phyloP scores from a whole-genome alignment of 2,888 invertebrate species.

The Sesamia inferens region DNA sequence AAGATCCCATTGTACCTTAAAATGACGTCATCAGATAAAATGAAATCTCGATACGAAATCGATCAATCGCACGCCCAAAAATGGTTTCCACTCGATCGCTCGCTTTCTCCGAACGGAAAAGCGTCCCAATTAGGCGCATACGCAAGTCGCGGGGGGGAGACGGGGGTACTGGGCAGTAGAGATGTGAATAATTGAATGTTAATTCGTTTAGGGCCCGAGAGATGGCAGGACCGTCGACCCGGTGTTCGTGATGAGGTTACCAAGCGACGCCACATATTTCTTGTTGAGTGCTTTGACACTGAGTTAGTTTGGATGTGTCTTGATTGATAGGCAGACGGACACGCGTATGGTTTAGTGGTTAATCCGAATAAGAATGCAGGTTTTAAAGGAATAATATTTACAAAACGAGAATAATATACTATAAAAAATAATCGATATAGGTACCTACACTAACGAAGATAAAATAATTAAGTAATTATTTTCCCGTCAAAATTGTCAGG shows the following conservation, averaged over 20 bases:
- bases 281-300: constrained; percentile 56
- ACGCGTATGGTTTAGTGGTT: constrained; percentile 28
- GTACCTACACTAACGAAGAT: background rate
- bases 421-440: background rate
- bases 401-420: background rate
- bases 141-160: constrained; percentile 55
- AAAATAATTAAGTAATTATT: background rate
- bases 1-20: constrained; percentile 34
- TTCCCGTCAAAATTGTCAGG: background rate
- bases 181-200: constrained; percentile 73
- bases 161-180: constrained; percentile 53
- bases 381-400: constrained; percentile 1
- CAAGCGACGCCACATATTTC: constrained; percentile 56
- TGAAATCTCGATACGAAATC: constrained; percentile 62
- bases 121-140: constrained; percentile 78
- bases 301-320: constrained; percentile 48
- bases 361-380: constrained; percentile 25
- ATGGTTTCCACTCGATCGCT: constrained; percentile 77
- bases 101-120: constrained; percentile 85
- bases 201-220: constrained; percentile 67
- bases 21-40: constrained; percentile 49
- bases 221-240: constrained; percentile 68
- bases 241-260: constrained; percentile 58
- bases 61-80: constrained; percentile 71
- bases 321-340: constrained; percentile 46